A percentile compares a stretch with the other conserved stretches of the same genome.
Conservation (phyloP, 2,797 vertebrate genomes). For the Sebastes hopkinsi region DNA sequence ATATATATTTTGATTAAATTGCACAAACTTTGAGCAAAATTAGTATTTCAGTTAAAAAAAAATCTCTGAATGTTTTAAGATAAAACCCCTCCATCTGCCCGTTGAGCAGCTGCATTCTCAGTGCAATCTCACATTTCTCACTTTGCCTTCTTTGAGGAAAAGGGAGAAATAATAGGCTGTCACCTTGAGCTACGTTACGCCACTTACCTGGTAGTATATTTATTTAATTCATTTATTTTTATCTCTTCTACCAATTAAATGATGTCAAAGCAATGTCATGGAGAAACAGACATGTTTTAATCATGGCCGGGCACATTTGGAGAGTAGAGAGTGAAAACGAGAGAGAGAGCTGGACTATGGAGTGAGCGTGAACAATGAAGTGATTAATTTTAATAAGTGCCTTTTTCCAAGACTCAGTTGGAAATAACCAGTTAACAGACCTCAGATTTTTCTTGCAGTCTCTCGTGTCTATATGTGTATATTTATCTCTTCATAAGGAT, state of each 20-base stretch:
- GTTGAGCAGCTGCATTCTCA: slow-evolving; percentile 66
- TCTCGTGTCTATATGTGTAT: slow-evolving; percentile 74
- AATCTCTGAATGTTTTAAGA: slow-evolving; percentile 27
- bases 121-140: slow-evolving; percentile 71
- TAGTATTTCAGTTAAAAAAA: slow-evolving; percentile 49
- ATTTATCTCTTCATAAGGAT: slow-evolving; percentile 86
- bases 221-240: slow-evolving; percentile 83
- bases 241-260: slow-evolving; percentile 84
- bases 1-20: slow-evolving; percentile 44
- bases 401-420: slow-evolving; percentile 68
- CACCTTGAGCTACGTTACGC: slow-evolving; percentile 78
- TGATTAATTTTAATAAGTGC: slow-evolving; percentile 84
- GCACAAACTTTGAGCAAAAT: slow-evolving; percentile 59
- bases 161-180: slow-evolving; percentile 80
- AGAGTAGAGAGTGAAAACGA: slow-evolving; percentile 64
- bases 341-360: slow-evolving; percentile 64
- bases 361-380: slow-evolving; percentile 80
- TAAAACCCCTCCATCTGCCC: slow-evolving; percentile 49
- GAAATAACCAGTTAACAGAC: slow-evolving; percentile 85
- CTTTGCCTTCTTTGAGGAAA: slow-evolving; percentile 75
- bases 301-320: slow-evolving; percentile 74
- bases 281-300: slow-evolving; percentile 82
- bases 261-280: slow-evolving; percentile 83
- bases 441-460: slow-evolving; percentile 76
- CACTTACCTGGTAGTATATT: slow-evolving; percentile 82